A percentile compares a stretch with the other conserved stretches of the same genome.
phyloP scores from a whole-genome alignment of 2,888 invertebrate species.

The Chrysolina haemoptera region DNA sequence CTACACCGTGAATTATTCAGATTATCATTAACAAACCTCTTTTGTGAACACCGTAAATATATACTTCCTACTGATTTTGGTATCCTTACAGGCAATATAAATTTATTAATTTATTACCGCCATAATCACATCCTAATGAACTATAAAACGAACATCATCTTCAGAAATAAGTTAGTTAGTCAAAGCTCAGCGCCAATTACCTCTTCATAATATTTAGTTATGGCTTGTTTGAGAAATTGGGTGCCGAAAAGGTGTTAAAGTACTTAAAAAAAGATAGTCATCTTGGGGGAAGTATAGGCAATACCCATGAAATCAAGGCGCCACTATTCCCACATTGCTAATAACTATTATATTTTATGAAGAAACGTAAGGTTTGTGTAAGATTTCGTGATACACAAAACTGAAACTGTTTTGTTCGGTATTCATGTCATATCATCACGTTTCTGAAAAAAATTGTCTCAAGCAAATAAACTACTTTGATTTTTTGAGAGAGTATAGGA shows the following conservation, averaged over 20 bases:
- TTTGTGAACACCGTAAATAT: neutral
- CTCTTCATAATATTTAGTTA: slow-evolving; percentile 36
- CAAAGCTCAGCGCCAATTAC: slow-evolving; percentile 36
- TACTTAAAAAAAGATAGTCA: slow-evolving; percentile 30
- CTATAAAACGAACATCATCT: slow-evolving; percentile 32
- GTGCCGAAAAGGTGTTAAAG: slow-evolving; percentile 22
- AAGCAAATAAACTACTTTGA: no score
- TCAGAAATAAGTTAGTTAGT: slow-evolving; percentile 31
- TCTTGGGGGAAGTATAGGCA: slow-evolving; percentile 16
- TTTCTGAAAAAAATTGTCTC: no score
- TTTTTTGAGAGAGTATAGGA: no score
- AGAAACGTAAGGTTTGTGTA: neutral
- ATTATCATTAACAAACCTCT: neutral
- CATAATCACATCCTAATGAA: slow-evolving; percentile 32
- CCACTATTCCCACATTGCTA: slow-evolving; percentile 3
- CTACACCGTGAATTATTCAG: neutral
- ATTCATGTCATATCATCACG: no score
- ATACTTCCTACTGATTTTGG: neutral
- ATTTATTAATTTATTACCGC: slow-evolving; percentile 30
- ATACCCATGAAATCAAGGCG: slow-evolving; percentile 21
- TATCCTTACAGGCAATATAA: neutral
- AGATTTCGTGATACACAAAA: neutral
- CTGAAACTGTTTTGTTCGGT: neutral
- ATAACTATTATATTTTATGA: neutral
- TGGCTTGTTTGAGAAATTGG: slow-evolving; percentile 32